Conservation (phyloP, 1,140 invertebrate genomes). For the Teleopsis dalmanni region DNA sequence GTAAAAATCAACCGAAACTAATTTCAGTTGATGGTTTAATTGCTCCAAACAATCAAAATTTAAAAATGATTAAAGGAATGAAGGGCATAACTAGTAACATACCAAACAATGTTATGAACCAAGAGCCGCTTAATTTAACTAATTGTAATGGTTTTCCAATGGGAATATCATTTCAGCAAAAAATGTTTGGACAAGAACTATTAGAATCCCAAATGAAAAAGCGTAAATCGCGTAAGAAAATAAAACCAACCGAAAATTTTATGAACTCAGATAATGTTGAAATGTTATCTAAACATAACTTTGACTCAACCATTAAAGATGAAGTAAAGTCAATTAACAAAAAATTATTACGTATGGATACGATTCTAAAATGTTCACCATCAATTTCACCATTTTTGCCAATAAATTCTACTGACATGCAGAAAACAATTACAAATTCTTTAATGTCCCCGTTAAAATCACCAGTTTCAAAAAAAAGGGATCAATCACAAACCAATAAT, state of each 20-base stretch:
- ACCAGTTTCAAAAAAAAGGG: neutral
- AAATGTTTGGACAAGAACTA: neutral
- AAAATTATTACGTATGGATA: constrained; percentile 15
- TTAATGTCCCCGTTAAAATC: neutral
- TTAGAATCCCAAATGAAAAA: neutral
- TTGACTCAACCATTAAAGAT: neutral
- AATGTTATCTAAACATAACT: neutral
- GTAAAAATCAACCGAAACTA: constrained; percentile 22
- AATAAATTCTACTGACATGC: neutral
- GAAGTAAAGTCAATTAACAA: constrained; percentile 13
- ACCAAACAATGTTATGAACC: neutral
- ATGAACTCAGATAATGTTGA: neutral
- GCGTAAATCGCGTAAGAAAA: neutral
- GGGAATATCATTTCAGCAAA: neutral
- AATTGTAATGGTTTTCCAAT: neutral
- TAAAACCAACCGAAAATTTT: neutral
- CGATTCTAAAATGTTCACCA: constrained; percentile 9
- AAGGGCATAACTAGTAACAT: neutral
- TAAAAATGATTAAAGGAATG: constrained; percentile 10
- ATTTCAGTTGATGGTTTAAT: neutral
- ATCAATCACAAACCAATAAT: neutral
- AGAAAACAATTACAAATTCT: neutral
- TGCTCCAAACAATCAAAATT: neutral
- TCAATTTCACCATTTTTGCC: neutral
- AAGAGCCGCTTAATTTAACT: neutral